phyloP scores from a whole-genome alignment of 1,140 invertebrate genomes.

The Cydia fagiglandana region DNA sequence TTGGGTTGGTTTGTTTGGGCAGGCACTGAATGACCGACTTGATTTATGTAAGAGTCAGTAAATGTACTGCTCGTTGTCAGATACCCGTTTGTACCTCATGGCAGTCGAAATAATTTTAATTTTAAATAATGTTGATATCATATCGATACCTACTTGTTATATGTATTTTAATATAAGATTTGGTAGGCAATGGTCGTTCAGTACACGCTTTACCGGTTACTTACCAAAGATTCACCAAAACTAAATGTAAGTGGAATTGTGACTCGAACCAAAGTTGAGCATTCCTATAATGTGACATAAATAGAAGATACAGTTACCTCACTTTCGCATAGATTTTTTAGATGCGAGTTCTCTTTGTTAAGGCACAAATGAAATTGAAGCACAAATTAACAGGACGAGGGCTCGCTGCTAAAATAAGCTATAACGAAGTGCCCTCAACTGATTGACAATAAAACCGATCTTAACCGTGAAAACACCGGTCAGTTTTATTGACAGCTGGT shows the following conservation, averaged over 20 bases:
- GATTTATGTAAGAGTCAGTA: background rate
- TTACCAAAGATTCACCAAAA: slow-evolving; percentile 30
- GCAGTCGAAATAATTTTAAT: slow-evolving; percentile 23
- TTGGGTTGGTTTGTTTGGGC: slow-evolving; percentile 23
- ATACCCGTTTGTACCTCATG: slow-evolving; percentile 22
- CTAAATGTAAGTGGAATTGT: slow-evolving; percentile 29
- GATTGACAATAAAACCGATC: slow-evolving; percentile 2
- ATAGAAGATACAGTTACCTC: slow-evolving; percentile 28
- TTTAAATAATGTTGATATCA: slow-evolving; percentile 31
- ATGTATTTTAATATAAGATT: slow-evolving; percentile 31
- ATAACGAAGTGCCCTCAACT: slow-evolving; percentile 15
- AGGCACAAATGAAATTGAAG: slow-evolving; percentile 30
- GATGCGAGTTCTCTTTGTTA: slow-evolving; percentile 24
- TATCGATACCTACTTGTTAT: slow-evolving; percentile 30
- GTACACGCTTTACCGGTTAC: slow-evolving; percentile 28
- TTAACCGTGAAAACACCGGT: background rate
- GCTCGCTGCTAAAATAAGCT: slow-evolving; percentile 30
- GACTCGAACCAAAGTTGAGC: slow-evolving; percentile 17
- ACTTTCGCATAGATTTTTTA: slow-evolving; percentile 30
- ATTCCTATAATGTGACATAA: slow-evolving; percentile 29
- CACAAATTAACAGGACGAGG: slow-evolving; percentile 23
- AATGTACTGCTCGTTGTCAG: background rate
- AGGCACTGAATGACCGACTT: slow-evolving; percentile 20
- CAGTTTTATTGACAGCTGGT: background rate
- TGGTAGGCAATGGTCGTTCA: slow-evolving; percentile 30